A percentile compares a stretch with the other conserved stretches of the same genome.
Conservation (phyloP, 2,113 vertebrate genomes). For the Scortum barcoo region DNA sequence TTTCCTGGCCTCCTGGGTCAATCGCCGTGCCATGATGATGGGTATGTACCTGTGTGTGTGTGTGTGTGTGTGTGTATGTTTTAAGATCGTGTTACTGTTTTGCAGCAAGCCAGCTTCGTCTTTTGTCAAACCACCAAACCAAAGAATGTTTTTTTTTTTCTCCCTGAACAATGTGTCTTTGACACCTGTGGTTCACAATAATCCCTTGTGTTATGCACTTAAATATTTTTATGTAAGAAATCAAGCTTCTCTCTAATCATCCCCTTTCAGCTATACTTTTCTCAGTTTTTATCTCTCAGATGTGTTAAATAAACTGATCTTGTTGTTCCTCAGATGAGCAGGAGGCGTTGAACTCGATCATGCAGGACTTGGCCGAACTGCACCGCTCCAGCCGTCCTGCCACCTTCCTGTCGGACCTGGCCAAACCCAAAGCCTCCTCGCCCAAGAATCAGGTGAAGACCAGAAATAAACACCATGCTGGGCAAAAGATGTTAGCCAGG, state of each 20-base stretch:
- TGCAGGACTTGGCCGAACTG: conserved; percentile 98
- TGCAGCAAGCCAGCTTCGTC: conserved; percentile 18
- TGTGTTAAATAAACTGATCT: neutral
- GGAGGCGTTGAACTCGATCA: conserved; percentile 98
- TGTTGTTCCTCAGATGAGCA: conserved; percentile 87
- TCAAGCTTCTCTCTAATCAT: neutral
- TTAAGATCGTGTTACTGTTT: conserved; percentile 29
- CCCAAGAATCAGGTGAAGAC: conserved; percentile 97
- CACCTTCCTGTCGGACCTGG: conserved; percentile 89
- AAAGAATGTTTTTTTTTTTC: neutral
- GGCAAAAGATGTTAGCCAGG: too few relatives aligned
- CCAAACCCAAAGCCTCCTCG: conserved; percentile 92
- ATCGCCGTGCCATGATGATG: conserved; percentile 89
- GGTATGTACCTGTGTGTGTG: conserved; percentile 84
- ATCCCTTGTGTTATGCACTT: neutral
- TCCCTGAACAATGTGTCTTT: conserved; percentile 1
- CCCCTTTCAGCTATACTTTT: neutral
- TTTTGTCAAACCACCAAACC: conserved; percentile 27
- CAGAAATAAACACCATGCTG: neutral
- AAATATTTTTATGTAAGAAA: too few relatives aligned
- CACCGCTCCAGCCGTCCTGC: conserved; percentile 95
- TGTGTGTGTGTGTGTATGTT: neutral
- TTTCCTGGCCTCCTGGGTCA: conserved; percentile 88
- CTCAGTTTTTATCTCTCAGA: neutral
- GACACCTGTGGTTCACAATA: conserved; percentile 9